Base-by-base conservation (phyloP, 2,797 vertebrate genomes). In the Mastacembelus armatus region DNA sequence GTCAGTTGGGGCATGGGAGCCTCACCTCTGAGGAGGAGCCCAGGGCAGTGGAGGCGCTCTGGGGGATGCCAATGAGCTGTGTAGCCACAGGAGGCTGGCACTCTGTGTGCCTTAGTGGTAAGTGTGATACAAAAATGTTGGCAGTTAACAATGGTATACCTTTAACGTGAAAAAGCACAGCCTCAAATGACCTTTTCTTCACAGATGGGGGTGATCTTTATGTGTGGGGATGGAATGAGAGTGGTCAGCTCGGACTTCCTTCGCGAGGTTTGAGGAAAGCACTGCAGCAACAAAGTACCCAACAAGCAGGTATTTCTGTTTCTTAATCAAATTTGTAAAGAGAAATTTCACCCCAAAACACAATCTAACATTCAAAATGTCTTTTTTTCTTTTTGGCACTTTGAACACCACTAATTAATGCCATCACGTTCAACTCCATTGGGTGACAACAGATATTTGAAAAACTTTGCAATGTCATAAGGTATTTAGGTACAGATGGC, bases 181-280 rank as follows among this genome's bases (percentile, higher is more conserved):
- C 4, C 1, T 49, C 1, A 22, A 30, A 43, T 16, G 0, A 52
- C 12, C 10, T 71, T 39, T 47, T 64, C 42, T 67, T 45, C 55
- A 55, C 83, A 99, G 97, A 92, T 33, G 87, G 87, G 0, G 96
- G 96, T 7, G 98, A 99, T 61, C 78, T 99, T 49, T 99, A 99
- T 4, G 8, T 94, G 67, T 99, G 97, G 98, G 97, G 97, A 77
- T 99, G 97, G 97, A 99, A 99, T 6, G 95, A 97, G 50, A 95
- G 94, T 0, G 97, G 98, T 0, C 97, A 99, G 86, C 92, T 99
- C 57, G 97, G 94, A 10, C 92, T 99, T 76, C 98, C 97, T 40
- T 91, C 92, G 43, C 93, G 48, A 61, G 80, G 77, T n/a, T n/a
- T 80, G 61, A 83, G 61, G 0, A 86, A 29, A 78, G 19, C 55